phyloP scores from a whole-genome alignment of 2,888 invertebrate species.

The Tinea trinotella region DNA sequence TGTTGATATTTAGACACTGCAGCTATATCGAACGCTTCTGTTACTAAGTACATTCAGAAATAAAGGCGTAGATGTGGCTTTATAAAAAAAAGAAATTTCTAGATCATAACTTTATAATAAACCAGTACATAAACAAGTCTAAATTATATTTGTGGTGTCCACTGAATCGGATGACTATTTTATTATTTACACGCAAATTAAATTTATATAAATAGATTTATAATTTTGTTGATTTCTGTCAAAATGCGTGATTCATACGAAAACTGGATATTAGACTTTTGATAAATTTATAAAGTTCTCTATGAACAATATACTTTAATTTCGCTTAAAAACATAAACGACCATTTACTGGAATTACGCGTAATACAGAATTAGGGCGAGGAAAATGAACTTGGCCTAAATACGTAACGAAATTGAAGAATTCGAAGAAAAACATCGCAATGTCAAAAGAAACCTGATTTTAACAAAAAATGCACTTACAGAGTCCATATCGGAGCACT shows the following conservation, averaged over 20 bases:
- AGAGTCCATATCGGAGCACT: slow-evolving; percentile 86
- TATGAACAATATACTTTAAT: not conserved
- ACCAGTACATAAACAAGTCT: no score
- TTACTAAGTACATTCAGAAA: no score
- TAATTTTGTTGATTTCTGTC: not conserved
- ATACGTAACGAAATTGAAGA: slow-evolving; percentile 50
- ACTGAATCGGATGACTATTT: not conserved
- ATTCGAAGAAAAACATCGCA: slow-evolving; percentile 45
- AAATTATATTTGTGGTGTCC: no score
- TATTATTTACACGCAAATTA: not conserved
- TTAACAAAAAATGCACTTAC: slow-evolving; percentile 70
- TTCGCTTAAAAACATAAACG: not conserved
- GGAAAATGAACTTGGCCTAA: slow-evolving; percentile 43
- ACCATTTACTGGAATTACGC: not conserved
- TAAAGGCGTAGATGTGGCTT: no score
- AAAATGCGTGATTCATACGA: slow-evolving; percentile 11
- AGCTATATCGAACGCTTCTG: no score
- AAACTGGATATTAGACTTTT: not conserved
- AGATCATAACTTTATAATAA: no score
- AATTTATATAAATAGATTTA: not conserved
- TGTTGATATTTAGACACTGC: no score
- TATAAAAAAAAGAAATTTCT: no score
- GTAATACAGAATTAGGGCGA: slow-evolving; percentile 8
- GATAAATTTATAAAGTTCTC: not conserved
- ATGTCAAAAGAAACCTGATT: slow-evolving; percentile 40